phyloP scores from a whole-genome alignment of 2,888 invertebrate species.

The Athalia cordata region DNA sequence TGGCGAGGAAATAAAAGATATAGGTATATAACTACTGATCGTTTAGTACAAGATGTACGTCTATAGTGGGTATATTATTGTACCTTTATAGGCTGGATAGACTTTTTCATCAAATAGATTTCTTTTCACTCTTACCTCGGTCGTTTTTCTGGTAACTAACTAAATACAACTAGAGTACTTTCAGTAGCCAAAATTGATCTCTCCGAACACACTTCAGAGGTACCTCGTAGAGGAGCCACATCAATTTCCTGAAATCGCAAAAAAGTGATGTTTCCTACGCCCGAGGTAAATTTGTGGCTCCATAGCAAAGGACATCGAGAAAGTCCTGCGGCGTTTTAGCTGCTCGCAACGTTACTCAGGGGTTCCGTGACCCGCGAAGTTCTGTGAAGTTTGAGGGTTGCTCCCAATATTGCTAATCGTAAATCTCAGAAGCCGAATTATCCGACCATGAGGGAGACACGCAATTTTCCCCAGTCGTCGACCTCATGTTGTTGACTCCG shows the following conservation, averaged over 20 bases:
- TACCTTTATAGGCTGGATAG: background rate
- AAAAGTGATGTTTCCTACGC: conserved; percentile 26
- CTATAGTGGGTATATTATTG: background rate
- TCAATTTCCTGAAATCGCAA: conserved; percentile 2
- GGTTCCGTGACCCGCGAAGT: conserved; percentile 27
- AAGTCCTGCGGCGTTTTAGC: conserved; percentile 25
- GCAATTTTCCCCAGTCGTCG: conserved; percentile 11
- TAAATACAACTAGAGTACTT: no score
- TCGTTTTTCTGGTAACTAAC: no score
- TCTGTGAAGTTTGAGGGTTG: background rate
- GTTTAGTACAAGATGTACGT: background rate
- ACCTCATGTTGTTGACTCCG: background rate
- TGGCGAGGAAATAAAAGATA: conserved; percentile 18
- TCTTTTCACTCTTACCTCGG: no score
- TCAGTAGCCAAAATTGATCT: no score
- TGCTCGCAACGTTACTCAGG: conserved; percentile 1
- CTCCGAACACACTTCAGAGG: background rate
- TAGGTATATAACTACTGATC: background rate
- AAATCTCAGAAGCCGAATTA: conserved; percentile 12
- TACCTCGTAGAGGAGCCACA: background rate
- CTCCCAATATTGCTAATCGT: conserved; percentile 19
- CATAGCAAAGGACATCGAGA: conserved; percentile 2
- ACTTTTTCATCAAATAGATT: no score
- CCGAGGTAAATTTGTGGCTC: conserved; percentile 20
- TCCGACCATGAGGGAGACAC: conserved; percentile 3